Conservation (phyloP, 2,888 invertebrate species). For the Catocala nupta region DNA sequence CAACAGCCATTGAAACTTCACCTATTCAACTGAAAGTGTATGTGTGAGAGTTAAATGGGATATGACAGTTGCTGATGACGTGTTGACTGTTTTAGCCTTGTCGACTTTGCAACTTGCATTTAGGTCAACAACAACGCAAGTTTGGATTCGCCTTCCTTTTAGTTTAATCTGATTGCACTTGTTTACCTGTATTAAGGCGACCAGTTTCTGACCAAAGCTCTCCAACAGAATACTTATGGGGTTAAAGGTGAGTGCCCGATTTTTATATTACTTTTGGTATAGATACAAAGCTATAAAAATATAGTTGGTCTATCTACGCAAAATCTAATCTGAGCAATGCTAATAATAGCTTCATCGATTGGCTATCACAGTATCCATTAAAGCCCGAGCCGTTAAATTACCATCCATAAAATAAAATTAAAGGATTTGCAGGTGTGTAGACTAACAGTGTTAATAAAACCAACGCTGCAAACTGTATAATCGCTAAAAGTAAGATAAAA, state of each 20-base stretch:
- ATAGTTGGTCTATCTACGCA: neutral
- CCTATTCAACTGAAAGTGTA: constrained; percentile 55
- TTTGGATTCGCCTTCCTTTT: constrained; percentile 7
- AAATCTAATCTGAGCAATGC: neutral
- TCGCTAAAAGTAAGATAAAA: constrained; percentile 5
- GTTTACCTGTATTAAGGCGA: constrained; percentile 11
- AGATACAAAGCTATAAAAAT: too few species aligned
- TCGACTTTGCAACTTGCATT: constrained; percentile 12
- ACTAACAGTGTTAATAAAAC: constrained; percentile 13
- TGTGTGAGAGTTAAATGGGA: constrained; percentile 33
- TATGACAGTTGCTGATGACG: constrained; percentile 12
- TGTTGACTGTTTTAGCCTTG: constrained; percentile 14
- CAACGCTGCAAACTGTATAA: constrained; percentile 7
- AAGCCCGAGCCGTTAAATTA: constrained; percentile 8
- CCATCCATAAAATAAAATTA: constrained; percentile 18
- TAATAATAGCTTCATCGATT: constrained; percentile 8
- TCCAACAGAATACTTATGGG: neutral
- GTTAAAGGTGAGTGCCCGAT: too few species aligned
- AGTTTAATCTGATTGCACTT: constrained; percentile 11
- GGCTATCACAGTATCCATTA: constrained; percentile 7
- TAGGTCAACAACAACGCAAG: constrained; percentile 5
- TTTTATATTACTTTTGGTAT: too few species aligned
- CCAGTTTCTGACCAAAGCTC: neutral
- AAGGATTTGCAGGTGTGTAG: constrained; percentile 16
- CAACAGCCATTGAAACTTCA: constrained; percentile 70